Conservation (phyloP, 2,888 invertebrate species). For the Amphiduros pacificus region DNA sequence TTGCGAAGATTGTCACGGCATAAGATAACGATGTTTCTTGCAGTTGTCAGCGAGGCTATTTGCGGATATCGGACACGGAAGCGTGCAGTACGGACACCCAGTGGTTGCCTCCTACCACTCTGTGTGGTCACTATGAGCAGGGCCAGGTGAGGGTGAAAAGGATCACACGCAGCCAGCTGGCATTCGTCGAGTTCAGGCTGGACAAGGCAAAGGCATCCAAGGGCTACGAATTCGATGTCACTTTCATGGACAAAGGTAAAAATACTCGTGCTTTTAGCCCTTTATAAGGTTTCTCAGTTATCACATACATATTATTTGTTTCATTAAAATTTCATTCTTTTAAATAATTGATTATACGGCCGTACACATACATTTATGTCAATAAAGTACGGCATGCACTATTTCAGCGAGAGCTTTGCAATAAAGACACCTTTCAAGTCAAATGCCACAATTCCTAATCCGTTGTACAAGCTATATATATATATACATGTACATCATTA, state of each 20-base stretch:
- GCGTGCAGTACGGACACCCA: constrained; percentile 10
- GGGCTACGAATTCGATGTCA: constrained; percentile 22
- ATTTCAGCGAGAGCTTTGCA: too few species aligned
- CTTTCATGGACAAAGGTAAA: constrained; percentile 17
- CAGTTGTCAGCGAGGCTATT: constrained; percentile 21
- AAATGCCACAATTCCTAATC: too few species aligned
- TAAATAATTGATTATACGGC: too few species aligned
- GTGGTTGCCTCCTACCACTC: constrained; percentile 21
- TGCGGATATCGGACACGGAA: constrained; percentile 18
- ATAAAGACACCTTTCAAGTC: too few species aligned
- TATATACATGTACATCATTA: too few species aligned
- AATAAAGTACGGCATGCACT: too few species aligned
- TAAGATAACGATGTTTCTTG: too few species aligned
- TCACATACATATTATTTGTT: neutral
- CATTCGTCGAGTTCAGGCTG: constrained; percentile 21
- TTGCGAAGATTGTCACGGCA: too few species aligned
- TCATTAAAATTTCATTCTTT: neutral
- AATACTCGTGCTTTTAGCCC: neutral
- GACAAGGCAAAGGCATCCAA: constrained; percentile 9
- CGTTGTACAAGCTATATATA: too few species aligned
- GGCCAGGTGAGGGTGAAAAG: constrained; percentile 15
- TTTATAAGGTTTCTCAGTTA: neutral
- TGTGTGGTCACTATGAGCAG: constrained; percentile 17
- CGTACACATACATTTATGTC: too few species aligned
- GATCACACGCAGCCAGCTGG: constrained; percentile 10